Percentiles rank a stretch among this genome's conserved stretches.
Conservation (phyloP, 2,797 vertebrate species). For the Spinus olivaceus region DNA sequence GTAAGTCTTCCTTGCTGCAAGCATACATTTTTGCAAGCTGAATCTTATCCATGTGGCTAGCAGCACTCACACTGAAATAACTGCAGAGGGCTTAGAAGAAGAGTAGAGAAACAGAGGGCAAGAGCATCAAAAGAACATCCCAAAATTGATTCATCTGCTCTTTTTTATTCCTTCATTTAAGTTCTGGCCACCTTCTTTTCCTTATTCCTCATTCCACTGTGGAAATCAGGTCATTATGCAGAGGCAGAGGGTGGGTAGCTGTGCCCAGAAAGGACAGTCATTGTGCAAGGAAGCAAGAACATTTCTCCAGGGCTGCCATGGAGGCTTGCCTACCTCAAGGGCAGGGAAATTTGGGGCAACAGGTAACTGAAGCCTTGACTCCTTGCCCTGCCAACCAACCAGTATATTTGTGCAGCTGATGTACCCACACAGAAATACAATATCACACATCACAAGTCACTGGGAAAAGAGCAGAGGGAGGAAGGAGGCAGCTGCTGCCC, state of each 20-base stretch:
- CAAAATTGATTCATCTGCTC: not conserved
- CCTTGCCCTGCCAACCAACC: not conserved
- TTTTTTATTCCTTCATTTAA: not conserved
- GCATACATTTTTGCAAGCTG: constrained; percentile 33
- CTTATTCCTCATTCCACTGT: not conserved
- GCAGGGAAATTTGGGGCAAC: not conserved
- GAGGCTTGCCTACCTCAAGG: fast-evolving
- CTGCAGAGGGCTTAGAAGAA: constrained; percentile 33
- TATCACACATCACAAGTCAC: not conserved
- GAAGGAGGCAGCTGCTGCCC: not conserved
- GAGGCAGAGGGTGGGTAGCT: not conserved
- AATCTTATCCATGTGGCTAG: constrained; percentile 70
- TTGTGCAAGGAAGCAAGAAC: not conserved
- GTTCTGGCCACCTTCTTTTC: constrained; percentile 1
- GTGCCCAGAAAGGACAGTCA: fast-evolving
- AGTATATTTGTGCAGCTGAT: not conserved
- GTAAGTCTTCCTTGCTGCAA: constrained; percentile 58
- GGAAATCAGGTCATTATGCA: not conserved
- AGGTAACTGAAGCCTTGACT: not conserved
- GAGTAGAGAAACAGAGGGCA: constrained; percentile 12
- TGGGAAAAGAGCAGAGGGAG: not conserved
- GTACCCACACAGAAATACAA: not conserved
- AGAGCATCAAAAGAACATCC: constrained; percentile 44
- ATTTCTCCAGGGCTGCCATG: not conserved
- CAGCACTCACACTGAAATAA: constrained; percentile 22